A percentile compares a stretch with the other conserved stretches of the same genome.
These are phyloP conservation scores for Diaperis boleti DNA, from an alignment of 2,888 invertebrate genomes.

Conservation along the genomic window DNA sequence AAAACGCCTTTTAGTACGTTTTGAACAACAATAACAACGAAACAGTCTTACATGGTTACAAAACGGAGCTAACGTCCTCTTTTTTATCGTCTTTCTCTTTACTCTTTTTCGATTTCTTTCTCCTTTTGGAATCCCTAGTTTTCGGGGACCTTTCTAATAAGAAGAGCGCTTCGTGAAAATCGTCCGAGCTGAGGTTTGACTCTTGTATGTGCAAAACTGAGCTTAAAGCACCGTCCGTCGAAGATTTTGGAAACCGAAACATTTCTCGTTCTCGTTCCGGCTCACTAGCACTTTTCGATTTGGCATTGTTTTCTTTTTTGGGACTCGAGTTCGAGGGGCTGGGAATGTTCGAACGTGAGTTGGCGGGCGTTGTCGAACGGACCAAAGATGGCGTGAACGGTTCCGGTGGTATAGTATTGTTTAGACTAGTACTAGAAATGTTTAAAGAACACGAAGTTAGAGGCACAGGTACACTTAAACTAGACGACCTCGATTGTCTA, in stretches of 20 bases:
- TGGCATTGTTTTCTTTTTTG: slow-evolving; percentile 59
- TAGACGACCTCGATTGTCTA: slow-evolving; percentile 68
- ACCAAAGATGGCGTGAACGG: slow-evolving; percentile 63
- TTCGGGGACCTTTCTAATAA: slow-evolving; percentile 69
- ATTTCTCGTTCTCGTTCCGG: slow-evolving; percentile 69
- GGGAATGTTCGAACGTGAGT: slow-evolving; percentile 57
- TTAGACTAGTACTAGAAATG: slow-evolving; percentile 63
- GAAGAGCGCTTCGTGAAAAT: slow-evolving; percentile 71
- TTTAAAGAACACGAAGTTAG: slow-evolving; percentile 63
- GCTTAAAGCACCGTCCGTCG: slow-evolving; percentile 71
- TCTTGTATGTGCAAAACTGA: slow-evolving; percentile 71
- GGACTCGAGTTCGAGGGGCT: slow-evolving; percentile 61
- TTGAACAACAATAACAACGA: slow-evolving; percentile 55
- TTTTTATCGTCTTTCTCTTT: slow-evolving; percentile 65
- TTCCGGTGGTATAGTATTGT: slow-evolving; percentile 61
- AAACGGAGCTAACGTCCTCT: slow-evolving; percentile 67
- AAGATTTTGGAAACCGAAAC: slow-evolving; percentile 70
- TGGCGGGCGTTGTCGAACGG: slow-evolving; percentile 63
- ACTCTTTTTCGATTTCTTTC: slow-evolving; percentile 67
- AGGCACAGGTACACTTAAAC: slow-evolving; percentile 67
- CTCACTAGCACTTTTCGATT: slow-evolving; percentile 68
- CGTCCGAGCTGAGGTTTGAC: slow-evolving; percentile 70
- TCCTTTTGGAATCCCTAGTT: slow-evolving; percentile 66
- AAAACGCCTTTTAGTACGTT: slow-evolving; percentile 54
- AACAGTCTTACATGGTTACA: slow-evolving; percentile 62